These are phyloP conservation scores for Protodeltote pygarga DNA, from an alignment of 2,888 invertebrate species.

Conservation along the genomic window DNA sequence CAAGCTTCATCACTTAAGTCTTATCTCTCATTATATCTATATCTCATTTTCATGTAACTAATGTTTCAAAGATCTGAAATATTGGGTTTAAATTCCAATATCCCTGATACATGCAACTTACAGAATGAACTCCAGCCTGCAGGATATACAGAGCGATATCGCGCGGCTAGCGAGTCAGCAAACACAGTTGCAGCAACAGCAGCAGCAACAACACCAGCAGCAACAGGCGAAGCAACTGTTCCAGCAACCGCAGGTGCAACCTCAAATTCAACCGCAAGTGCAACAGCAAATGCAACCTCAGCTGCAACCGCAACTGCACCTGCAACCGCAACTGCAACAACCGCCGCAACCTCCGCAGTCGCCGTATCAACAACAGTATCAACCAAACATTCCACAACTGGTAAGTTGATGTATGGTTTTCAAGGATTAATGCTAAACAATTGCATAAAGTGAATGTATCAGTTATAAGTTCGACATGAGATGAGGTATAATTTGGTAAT, in stretches of 20 bases:
- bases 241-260: slow-evolving; percentile 79
- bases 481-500: too few species aligned
- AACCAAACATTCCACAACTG: slow-evolving; percentile 84
- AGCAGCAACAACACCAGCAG: slow-evolving; percentile 80
- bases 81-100: slow-evolving; percentile 33
- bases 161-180: slow-evolving; percentile 94
- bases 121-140: slow-evolving; percentile 97
- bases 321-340: slow-evolving; percentile 63
- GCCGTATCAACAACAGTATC: slow-evolving; percentile 76
- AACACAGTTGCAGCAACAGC: slow-evolving; percentile 80
- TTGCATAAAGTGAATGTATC: slow-evolving; percentile 16
- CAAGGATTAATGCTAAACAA: slow-evolving; percentile 2
- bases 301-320: slow-evolving; percentile 70
- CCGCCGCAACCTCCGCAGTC: slow-evolving; percentile 80
- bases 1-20: slow-evolving; percentile 1
- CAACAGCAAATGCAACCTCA: slow-evolving; percentile 70
- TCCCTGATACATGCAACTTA: slow-evolving; percentile 53
- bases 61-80: slow-evolving; percentile 8
- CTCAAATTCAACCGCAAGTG: slow-evolving; percentile 65
- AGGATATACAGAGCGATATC: slow-evolving; percentile 97
- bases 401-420: slow-evolving; percentile 80
- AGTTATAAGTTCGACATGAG: slow-evolving; percentile 13
- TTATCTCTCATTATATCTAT: too few species aligned
- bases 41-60: too few species aligned
- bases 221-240: slow-evolving; percentile 83